phyloP scores from a whole-genome alignment of 2,888 invertebrate genomes.

The Caenorhabditis sulstoni region DNA sequence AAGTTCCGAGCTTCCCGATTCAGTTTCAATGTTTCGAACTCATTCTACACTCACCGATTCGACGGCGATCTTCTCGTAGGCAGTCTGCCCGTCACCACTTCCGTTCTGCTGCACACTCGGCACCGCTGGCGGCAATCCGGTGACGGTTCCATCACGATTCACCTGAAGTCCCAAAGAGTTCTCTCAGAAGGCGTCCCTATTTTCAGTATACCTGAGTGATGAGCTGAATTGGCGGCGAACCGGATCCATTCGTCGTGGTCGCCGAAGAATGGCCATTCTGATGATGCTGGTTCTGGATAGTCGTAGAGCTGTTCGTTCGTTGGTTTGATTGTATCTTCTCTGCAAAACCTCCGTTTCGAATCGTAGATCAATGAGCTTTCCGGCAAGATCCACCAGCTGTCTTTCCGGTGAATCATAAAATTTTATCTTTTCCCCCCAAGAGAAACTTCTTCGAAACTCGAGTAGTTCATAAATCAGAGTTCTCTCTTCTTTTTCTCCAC shows the following conservation, averaged over 20 bases:
- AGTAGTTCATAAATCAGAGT: constrained; percentile 33
- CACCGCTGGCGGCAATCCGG: constrained; percentile 38
- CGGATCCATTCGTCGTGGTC: constrained; percentile 28
- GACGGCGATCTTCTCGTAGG: constrained; percentile 30
- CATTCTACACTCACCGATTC: constrained; percentile 48
- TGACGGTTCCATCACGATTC: constrained; percentile 55
- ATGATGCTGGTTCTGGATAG: neutral
- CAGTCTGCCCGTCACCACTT: constrained; percentile 31
- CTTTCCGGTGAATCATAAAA: neutral
- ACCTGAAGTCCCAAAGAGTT: constrained; percentile 22
- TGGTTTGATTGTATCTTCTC: constrained; percentile 57
- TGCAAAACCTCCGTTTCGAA: constrained; percentile 18
- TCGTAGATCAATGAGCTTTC: constrained; percentile 12
- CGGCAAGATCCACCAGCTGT: constrained; percentile 22
- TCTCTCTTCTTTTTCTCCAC: neutral
- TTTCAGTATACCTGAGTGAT: constrained; percentile 39
- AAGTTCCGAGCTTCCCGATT: too few relatives aligned
- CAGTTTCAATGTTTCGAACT: too few relatives aligned
- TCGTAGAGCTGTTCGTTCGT: constrained; percentile 36
- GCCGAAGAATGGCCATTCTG: constrained; percentile 43
- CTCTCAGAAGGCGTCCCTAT: neutral
- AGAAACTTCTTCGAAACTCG: constrained; percentile 11
- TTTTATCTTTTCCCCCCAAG: constrained; percentile 2
- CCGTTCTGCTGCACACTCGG: constrained; percentile 25
- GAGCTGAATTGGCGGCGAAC: constrained; percentile 37